Base-by-base conservation (phyloP, 2,797 vertebrate species). In the Salarias fasciatus region DNA sequence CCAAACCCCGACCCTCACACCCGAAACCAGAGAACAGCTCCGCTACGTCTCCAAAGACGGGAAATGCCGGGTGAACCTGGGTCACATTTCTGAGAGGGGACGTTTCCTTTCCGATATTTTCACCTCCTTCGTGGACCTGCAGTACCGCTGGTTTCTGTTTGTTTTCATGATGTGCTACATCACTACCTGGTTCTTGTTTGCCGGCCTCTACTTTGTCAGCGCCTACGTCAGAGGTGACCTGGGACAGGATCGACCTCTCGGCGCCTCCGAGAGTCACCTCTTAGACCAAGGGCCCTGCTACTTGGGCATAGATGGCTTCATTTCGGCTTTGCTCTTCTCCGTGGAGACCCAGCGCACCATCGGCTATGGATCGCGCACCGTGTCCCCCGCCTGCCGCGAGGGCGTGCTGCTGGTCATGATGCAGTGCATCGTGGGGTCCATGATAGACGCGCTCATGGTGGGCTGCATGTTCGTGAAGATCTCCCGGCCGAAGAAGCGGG, bases 391-490 rank as follows among this genome's bases (percentile, higher is more conserved):
- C 55, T 77, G 75, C 41, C 49, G 62, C 0, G 66, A 82, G 18
- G 69, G 59, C 1, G 68, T 79, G 8, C 35, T 81, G 47, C 51
- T 82, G 53, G 72, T 82, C 36, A 79, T 79, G 75, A 58, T 35
- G 42, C 59, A 82, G 44, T 84, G 71, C 13, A 74, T 82, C 11
- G 43, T 79, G 31, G 72, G 78, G 11, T 76, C 75, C 49, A 76
- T 75, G 66, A 84, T 77, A 11, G 72, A 84, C 49, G 75, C 79
- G 5, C 54, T 85, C 12, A 75, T 78, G 74, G 71, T 78, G 36
- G 71, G 77, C 11, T 77, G 76, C 63, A 75, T 75, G 68, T 82
- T 84, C 60, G 71, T 71, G 10, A 84, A 84, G 75, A 77, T 82
- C 68, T 75, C 70, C 28, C 40, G 61, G 6, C 70, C 69, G 2